These are phyloP conservation scores for Diadumene lineata DNA, from an alignment of 92 coral and sea anemone species.

Conservation along the genomic window DNA sequence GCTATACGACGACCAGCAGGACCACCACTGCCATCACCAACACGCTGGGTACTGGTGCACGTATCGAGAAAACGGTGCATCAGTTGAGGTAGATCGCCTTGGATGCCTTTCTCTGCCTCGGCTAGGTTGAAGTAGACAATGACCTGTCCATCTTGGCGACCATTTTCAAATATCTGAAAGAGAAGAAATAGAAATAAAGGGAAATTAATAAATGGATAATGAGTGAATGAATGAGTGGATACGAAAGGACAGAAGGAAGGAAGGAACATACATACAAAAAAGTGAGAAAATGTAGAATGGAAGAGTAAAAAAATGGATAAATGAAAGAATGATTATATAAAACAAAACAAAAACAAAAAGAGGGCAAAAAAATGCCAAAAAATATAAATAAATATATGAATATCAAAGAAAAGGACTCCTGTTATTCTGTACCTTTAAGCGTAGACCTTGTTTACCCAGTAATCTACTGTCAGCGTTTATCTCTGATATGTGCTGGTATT, in stretches of 20 bases:
- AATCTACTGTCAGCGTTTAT: conserved; percentile 83
- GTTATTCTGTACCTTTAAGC: conserved; percentile 64
- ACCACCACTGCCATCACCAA: conserved; percentile 69
- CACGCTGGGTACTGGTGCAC: conserved; percentile 75
- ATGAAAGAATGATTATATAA: no score
- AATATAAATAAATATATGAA: not conserved
- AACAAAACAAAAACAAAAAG: no score
- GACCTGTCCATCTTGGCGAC: conserved; percentile 68
- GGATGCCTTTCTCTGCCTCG: conserved; percentile 91
- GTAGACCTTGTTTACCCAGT: conserved; percentile 86
- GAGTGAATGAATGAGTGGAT: no score
- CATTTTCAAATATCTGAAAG: conserved; percentile 87
- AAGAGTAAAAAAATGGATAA: no score
- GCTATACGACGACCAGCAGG: conserved; percentile 88
- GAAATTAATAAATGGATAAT: not conserved
- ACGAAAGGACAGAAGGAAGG: no score
- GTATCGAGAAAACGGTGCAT: conserved; percentile 88
- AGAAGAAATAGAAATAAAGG: no score
- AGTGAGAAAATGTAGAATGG: no score
- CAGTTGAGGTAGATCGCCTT: conserved; percentile 58
- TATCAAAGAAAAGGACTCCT: not conserved
- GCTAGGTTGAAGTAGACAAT: conserved; percentile 82
- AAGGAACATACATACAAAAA: no score
- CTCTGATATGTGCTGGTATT: conserved; percentile 83
- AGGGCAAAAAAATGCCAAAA: not conserved